These are phyloP conservation scores for Epinephelus cyanopodus DNA, from an alignment of 2,113 vertebrate genomes.

Conservation along the genomic window DNA sequence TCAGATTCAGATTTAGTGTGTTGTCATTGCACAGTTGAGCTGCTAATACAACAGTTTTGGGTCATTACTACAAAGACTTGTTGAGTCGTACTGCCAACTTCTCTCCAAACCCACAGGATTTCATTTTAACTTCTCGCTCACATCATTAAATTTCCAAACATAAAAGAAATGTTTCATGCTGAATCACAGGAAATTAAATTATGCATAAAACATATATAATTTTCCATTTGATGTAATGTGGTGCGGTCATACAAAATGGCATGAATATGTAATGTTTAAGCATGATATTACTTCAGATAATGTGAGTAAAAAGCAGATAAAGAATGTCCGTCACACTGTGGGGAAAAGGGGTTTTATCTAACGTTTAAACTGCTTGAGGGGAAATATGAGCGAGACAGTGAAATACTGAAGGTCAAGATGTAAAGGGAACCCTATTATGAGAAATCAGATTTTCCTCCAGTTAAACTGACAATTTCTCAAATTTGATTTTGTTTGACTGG, in stretches of 20 bases:
- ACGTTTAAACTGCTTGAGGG: neutral
- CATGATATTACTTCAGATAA: neutral
- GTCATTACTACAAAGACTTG: constrained; percentile 1
- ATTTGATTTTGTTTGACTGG: constrained; percentile 22
- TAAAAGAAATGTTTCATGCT: constrained; percentile 1
- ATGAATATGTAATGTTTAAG: neutral
- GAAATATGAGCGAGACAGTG: neutral
- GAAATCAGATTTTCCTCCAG: constrained; percentile 1
- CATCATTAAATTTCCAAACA: constrained; percentile 28
- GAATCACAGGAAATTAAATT: constrained; percentile 13
- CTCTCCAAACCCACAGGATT: neutral
- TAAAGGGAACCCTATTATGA: neutral
- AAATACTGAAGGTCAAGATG: neutral
- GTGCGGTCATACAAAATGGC: constrained; percentile 8
- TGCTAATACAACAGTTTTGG: neutral
- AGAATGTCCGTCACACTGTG: neutral
- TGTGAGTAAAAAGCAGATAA: neutral
- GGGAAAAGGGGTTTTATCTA: neutral
- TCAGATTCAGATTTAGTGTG: neutral
- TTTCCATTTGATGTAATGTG: constrained; percentile 21
- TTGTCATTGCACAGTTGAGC: constrained; percentile 9
- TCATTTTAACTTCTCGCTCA: constrained; percentile 26
- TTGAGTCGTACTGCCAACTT: constrained; percentile 4
- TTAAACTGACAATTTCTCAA: neutral
- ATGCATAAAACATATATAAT: constrained; percentile 22